Percentiles rank a stretch among this genome's conserved stretches.
phyloP scores from a whole-genome alignment of 2,797 vertebrate genomes.

The Lepus townsendii region DNA sequence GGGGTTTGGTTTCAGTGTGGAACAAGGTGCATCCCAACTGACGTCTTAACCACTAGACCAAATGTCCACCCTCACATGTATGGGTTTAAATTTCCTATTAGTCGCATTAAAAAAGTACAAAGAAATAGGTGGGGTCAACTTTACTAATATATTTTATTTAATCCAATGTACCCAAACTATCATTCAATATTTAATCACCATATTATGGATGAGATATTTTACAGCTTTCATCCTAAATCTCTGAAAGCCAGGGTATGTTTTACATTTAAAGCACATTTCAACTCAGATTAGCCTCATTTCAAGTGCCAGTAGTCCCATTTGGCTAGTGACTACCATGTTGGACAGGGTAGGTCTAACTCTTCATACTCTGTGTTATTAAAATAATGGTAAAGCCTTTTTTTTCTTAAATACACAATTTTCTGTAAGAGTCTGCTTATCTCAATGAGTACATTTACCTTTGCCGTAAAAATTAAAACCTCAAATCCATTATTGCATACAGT shows the following conservation, averaged over 20 bases:
- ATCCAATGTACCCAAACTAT: background rate
- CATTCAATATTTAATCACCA: slow-evolving; percentile 50
- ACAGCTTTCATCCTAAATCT: slow-evolving; percentile 16
- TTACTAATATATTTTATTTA: slow-evolving; percentile 1
- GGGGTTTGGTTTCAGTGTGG: no score
- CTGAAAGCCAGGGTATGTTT: background rate
- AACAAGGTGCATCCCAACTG: no score
- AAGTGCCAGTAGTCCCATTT: background rate
- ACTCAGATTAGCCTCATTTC: background rate
- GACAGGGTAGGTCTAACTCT: background rate
- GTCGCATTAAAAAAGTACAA: background rate
- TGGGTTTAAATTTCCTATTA: background rate
- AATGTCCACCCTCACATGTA: no score
- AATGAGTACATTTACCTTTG: slow-evolving; percentile 51
- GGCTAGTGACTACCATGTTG: background rate
- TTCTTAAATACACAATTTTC: background rate
- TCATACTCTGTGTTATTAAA: background rate
- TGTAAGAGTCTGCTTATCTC: slow-evolving; percentile 37
- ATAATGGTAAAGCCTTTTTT: background rate
- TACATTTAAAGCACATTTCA: slow-evolving; percentile 32
- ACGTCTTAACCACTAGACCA: no score
- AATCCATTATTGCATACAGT: background rate
- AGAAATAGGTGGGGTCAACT: slow-evolving; percentile 25
- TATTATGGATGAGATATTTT: slow-evolving; percentile 10
- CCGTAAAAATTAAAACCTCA: slow-evolving; percentile 27